Conservation (phyloP, 2,113 vertebrate species). For the Pseudonaja textilis region DNA sequence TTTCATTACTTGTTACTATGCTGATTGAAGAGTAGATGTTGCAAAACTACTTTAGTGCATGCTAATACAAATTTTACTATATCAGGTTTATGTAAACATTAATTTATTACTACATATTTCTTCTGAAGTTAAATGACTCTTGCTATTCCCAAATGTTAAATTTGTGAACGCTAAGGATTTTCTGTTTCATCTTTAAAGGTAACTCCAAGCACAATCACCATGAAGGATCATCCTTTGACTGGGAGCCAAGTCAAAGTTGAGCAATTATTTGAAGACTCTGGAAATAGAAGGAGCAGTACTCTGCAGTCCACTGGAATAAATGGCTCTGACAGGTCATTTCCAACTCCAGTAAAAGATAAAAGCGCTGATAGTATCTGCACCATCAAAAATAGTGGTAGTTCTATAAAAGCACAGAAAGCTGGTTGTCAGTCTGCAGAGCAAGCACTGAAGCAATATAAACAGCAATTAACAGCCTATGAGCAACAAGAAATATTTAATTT, state of each 20-base stretch:
- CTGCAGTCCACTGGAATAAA: conserved; percentile 71
- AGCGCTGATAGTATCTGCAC: conserved; percentile 76
- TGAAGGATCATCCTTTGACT: conserved; percentile 79
- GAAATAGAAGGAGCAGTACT: conserved; percentile 77
- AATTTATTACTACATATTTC: rapidly evolving
- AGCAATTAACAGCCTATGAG: conserved; percentile 86
- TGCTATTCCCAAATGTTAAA: neutral
- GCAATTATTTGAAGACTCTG: conserved; percentile 89
- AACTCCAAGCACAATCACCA: conserved; percentile 71
- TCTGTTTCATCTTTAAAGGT: conserved; percentile 55
- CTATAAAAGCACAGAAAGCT: conserved; percentile 68
- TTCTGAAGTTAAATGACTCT: conserved; percentile 11
- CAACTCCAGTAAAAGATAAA: conserved; percentile 78
- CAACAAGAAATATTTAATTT: conserved; percentile 88
- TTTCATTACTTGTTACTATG: neutral
- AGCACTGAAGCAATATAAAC: conserved; percentile 87
- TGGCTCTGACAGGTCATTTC: conserved; percentile 73
- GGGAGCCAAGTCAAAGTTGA: conserved; percentile 88
- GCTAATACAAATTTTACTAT: conserved; percentile 22
- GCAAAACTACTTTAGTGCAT: conserved; percentile 5
- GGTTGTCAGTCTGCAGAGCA: conserved; percentile 84
- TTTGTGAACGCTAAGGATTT: neutral
- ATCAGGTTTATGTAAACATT: conserved; percentile 26
- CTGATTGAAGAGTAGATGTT: neutral
- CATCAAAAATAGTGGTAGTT: conserved; percentile 66